Evolutionary conservation across 1,140 invertebrate species (phyloP), one percentile per base, ranked within the genome.

Genomic region (Zeugodacus cucurbitae): DNA sequence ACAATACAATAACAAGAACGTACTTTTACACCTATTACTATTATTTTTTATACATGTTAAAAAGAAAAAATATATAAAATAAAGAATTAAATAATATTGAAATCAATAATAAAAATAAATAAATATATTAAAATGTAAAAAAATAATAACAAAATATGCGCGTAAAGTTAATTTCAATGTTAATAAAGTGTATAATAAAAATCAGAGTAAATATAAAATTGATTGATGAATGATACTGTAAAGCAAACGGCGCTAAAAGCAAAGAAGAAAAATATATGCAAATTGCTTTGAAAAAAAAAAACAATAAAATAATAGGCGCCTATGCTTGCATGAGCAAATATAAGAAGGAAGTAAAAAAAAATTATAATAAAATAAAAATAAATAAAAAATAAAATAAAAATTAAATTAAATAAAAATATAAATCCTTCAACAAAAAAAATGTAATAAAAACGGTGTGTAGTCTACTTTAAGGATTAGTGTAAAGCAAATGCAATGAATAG

Each of bases 11-110:
- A 48, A 82, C 32, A 10, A 48, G 41, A 44, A 48, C 37, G 41
- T 82, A 82, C n/a, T 48, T 48, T 82, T 48, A 82, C 37, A 48
- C n/a, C 44, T 82, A 48, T 82, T 17, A 74, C 20, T 22, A 41
- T 41, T 74, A 74, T 82, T 82, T 82, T 82, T 82, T 82, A 82
- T 82, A 82, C 74, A 37, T 6, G 7, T 74, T 20, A 82, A 22
- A 82, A 44, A 29, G 48, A 41, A 11, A 82, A 82, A 44, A n/a
- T n/a, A n/a, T n/a, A n/a, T n/a, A n/a, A n/a, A n/a, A n/a, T n/a
- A n/a, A n/a, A n/a, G n/a, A n/a, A n/a, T n/a, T n/a, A n/a, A n/a
- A n/a, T n/a, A n/a, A n/a, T n/a, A n/a, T n/a, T 44, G 7, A 26
- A 48, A 82, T 3, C 3, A 26, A 48, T 48, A 82, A 82, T n/a